Evolutionary conservation across 2,888 invertebrate genomes (phyloP), one percentile per base, ranked within the genome.

Genomic region (Orchestes rusci): DNA sequence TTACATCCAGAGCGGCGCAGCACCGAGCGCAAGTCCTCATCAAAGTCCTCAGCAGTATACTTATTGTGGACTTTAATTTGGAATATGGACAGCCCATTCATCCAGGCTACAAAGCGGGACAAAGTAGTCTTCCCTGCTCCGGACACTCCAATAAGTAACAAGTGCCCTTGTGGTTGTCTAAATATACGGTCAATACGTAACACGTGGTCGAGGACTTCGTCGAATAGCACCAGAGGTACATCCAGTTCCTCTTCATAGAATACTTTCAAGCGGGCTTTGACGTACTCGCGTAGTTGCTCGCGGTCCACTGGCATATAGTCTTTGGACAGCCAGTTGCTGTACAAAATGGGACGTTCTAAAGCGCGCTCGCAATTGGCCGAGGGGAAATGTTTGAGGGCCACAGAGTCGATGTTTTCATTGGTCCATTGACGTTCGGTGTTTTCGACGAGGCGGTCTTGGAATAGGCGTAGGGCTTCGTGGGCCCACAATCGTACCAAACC

Each of bases 191-290:
- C 99, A 65, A 99, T 99, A 57, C 99, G 80, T 50, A 99, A 72
- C 39, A 99, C 97, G 69, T 99, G 99, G 67, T 99, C 99, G 35
- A 99, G 69, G n/a, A 99, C 97, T 71, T 99, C 97, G 69, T 99
- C 96, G 70, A 99, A 99, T 28, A 99, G 74, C 27, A 99, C 99
- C 28, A 99, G 73, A 0, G 93, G 96, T 3, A 99, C 99, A 68
- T 99, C 99, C 46, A 99, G 70, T 65, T 99, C 99, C 72, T 99
- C 99, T 69, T 99, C 99, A 66, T 99, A 99, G 74, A 99, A 99
- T 61, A 84, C 90, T 78, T 93, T 96, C 1, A 99, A 77, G 48
- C 99, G 79, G 39, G 99, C 97, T 62, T 93, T 90, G 27, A 96
- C 95, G 65, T 99, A 99, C 63, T 97, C 94, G 16, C 96, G 77